Conservation (phyloP, 2,888 invertebrate genomes). For the Opisthograptis luteolata region DNA sequence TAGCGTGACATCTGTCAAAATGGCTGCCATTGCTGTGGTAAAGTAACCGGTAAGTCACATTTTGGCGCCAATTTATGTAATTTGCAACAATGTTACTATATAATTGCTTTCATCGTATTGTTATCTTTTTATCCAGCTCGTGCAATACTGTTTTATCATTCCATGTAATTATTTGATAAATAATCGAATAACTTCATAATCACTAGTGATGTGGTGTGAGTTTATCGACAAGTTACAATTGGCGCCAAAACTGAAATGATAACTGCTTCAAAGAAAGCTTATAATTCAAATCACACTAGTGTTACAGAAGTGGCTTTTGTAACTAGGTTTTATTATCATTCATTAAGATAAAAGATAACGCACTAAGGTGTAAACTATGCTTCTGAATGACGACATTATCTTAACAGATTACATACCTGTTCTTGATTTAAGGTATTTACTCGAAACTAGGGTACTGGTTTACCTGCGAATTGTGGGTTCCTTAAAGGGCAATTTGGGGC, state of each 20-base stretch:
- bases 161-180: neutral
- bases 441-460: constrained; percentile 56
- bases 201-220: constrained; percentile 2
- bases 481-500: constrained; percentile 71
- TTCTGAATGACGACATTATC: constrained; percentile 48
- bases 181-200: neutral
- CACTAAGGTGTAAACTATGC: neutral
- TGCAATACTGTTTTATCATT: constrained; percentile 3
- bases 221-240: constrained; percentile 8
- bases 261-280: neutral
- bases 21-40: constrained; percentile 29
- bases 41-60: constrained; percentile 44
- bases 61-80: constrained; percentile 65
- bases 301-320: neutral
- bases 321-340: constrained; percentile 7
- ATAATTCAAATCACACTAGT: neutral
- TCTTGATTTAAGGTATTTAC: constrained; percentile 24
- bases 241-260: neutral
- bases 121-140: constrained; percentile 4
- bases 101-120: constrained; percentile 1
- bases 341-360: constrained; percentile 13
- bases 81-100: constrained; percentile 16
- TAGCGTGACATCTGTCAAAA: no score
- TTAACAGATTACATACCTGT: constrained; percentile 53
- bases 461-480: constrained; percentile 61